phyloP scores from a whole-genome alignment of 2,888 invertebrate species.

The Andrena bucephala region DNA sequence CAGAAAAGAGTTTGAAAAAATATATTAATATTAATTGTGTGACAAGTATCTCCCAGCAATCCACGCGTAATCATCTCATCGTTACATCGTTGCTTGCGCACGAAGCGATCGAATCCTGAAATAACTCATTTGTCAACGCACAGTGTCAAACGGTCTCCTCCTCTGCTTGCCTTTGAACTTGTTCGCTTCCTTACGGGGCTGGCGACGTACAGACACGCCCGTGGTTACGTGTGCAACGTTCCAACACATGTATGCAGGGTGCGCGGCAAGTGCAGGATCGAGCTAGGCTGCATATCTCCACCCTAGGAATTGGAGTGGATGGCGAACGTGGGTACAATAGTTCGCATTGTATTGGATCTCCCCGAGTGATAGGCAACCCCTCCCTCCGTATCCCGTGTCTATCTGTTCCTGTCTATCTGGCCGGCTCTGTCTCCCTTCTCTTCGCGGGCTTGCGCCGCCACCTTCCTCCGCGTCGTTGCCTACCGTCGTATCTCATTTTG shows the following conservation, averaged over 20 bases:
- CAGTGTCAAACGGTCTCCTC: neutral
- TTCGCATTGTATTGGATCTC: conserved; percentile 76
- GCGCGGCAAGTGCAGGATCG: conserved; percentile 62
- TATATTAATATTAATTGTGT: neutral
- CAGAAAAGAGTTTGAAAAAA: no score
- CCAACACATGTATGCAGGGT: conserved; percentile 42
- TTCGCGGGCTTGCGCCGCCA: neutral
- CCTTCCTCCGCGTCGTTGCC: conserved; percentile 48
- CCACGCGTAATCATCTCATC: no score
- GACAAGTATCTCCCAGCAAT: neutral
- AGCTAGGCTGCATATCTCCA: conserved; percentile 70
- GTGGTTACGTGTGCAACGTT: conserved; percentile 39
- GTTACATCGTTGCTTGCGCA: neutral
- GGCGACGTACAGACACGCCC: conserved; percentile 11
- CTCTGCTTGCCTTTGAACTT: conserved; percentile 19
- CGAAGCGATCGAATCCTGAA: neutral
- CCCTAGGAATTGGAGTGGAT: conserved; percentile 75
- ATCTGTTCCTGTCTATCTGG: conserved; percentile 37
- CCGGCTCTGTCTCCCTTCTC: conserved; percentile 24
- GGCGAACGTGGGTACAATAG: conserved; percentile 75
- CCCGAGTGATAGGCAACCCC: conserved; percentile 67
- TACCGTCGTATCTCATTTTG: conserved; percentile 67
- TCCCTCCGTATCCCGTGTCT: conserved; percentile 31
- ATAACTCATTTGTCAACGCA: neutral
- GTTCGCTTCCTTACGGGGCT: conserved; percentile 26